Percentiles rank a stretch among this genome's conserved stretches.
Evolutionary conservation across 2,888 invertebrate species (phyloP).

Genomic region (Epirrita christyi): DNA sequence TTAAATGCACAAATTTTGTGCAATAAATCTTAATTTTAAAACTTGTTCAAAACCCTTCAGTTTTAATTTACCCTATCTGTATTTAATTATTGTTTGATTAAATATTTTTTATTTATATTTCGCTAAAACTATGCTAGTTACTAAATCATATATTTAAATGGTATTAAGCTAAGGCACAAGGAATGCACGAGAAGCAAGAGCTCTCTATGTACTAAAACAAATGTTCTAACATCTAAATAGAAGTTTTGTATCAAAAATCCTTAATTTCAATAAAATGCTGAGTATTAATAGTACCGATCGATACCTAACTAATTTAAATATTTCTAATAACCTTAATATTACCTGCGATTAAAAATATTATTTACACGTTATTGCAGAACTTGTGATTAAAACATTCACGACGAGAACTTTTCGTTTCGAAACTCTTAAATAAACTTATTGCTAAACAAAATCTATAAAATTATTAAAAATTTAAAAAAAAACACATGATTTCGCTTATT

Average conservation of each 20-base stretch:
- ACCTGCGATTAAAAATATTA: conserved; percentile 20
- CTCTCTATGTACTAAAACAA: conserved; percentile 26
- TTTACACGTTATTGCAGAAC: conserved; percentile 44
- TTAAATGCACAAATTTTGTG: no score
- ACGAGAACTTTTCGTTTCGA: not conserved
- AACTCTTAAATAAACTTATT: conserved; percentile 21
- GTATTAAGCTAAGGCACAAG: conserved; percentile 70
- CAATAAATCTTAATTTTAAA: not conserved
- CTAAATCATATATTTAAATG: not conserved
- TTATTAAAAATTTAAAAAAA: no score
- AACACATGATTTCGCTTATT: no score
- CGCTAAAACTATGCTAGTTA: not conserved
- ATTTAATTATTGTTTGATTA: conserved; percentile 2
- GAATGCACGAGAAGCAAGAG: conserved; percentile 71
- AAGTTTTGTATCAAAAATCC: conserved; percentile 20
- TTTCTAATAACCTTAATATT: conserved; percentile 20
- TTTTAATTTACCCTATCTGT: not conserved
- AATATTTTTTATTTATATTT: not conserved
- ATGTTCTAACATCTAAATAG: conserved; percentile 14
- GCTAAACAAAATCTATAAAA: conserved; percentile 19
- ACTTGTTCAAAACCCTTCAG: not conserved
- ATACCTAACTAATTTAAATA: conserved; percentile 15
- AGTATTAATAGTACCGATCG: conserved; percentile 27
- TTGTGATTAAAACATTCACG: conserved; percentile 13
- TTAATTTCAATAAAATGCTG: conserved; percentile 26